Conservation (phyloP, 2,113 vertebrate genomes). For the Sceloporus tristichus region DNA sequence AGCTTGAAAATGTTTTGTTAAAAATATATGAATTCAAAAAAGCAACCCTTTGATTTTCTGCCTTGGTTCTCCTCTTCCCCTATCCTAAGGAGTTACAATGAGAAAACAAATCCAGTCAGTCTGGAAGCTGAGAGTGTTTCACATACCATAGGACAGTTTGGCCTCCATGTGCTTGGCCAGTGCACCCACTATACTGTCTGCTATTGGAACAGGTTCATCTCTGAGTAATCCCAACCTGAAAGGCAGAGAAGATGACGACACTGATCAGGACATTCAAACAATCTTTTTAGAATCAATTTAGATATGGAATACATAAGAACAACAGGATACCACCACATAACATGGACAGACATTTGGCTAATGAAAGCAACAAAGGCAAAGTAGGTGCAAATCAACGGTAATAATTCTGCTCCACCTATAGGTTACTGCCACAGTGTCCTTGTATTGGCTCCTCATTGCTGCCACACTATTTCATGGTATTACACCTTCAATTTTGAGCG, state of each 20-base stretch:
- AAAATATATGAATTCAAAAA: background rate
- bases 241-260: background rate
- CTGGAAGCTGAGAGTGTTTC: background rate
- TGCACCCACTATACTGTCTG: conserved; percentile 85
- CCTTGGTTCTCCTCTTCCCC: background rate
- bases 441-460: too few species aligned
- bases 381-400: too few species aligned
- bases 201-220: conserved; percentile 85
- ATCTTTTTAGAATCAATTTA: background rate
- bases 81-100: background rate
- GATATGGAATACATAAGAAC: background rate
- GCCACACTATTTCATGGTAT: too few species aligned
- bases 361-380: background rate
- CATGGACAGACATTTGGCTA: background rate
- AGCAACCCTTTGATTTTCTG: too few species aligned
- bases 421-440: too few species aligned
- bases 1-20: too few species aligned
- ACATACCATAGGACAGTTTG: conserved; percentile 90
- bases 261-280: background rate
- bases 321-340: background rate
- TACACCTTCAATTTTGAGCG: too few species aligned
- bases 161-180: conserved; percentile 91
- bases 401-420: too few species aligned
- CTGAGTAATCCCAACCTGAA: conserved; percentile 91
- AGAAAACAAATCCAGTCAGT: background rate